These are phyloP conservation scores for Hesperophylax magnus DNA, from an alignment of 1,140 invertebrate genomes.

Conservation along the genomic window DNA sequence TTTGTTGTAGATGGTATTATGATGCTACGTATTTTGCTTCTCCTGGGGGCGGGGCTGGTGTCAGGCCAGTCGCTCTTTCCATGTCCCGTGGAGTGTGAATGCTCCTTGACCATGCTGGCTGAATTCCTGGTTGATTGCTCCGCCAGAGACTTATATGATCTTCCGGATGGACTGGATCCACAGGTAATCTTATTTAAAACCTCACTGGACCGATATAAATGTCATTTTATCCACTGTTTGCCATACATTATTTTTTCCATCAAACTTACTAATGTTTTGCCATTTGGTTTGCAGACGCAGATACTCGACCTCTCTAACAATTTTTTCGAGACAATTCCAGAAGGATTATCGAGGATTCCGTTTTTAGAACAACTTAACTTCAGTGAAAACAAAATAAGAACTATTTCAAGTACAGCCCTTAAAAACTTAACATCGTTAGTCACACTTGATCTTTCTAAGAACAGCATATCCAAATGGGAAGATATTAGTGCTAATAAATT, in stretches of 20 bases:
- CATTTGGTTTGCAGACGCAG: slow-evolving; percentile 64
- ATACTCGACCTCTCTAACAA: slow-evolving; percentile 70
- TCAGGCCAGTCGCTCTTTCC: slow-evolving; percentile 48
- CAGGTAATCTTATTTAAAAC: slow-evolving; percentile 60
- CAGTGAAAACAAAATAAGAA: slow-evolving; percentile 70
- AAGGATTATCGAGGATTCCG: slow-evolving; percentile 66
- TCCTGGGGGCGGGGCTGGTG: slow-evolving; percentile 6
- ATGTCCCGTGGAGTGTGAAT: slow-evolving; percentile 62
- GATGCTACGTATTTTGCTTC: not conserved
- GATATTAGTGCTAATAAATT: slow-evolving; percentile 69
- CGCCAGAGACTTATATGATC: slow-evolving; percentile 62
- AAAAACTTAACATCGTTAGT: slow-evolving; percentile 69
- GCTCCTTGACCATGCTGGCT: slow-evolving; percentile 61
- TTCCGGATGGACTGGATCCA: slow-evolving; percentile 64
- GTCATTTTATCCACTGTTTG: not conserved
- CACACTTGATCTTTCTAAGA: slow-evolving; percentile 70
- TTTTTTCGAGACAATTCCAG: slow-evolving; percentile 70
- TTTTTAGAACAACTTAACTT: slow-evolving; percentile 71
- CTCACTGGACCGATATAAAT: not conserved
- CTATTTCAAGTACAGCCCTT: slow-evolving; percentile 65
- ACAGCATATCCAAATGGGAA: slow-evolving; percentile 70
- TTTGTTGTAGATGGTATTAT: slow-evolving; percentile 13
- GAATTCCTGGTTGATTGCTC: slow-evolving; percentile 65
- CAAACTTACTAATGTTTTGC: not conserved
- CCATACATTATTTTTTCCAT: not conserved